Base-by-base conservation (phyloP, 2,797 vertebrate species). In the Poeciliopsis presidionis region DNA sequence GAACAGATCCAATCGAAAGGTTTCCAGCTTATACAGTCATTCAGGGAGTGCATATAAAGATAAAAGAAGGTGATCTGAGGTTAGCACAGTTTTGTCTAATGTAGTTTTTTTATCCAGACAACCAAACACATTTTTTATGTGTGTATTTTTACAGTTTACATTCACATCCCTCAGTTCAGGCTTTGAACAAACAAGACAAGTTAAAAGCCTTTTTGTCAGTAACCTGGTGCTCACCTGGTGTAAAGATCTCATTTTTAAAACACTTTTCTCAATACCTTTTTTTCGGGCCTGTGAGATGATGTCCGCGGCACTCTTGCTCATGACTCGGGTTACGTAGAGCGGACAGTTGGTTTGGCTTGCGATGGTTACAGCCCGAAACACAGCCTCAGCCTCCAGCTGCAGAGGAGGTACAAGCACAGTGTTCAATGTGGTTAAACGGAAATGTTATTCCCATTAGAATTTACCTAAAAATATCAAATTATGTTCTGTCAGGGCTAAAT, bases 271-370 rank as follows among this genome's bases (percentile, higher is more conserved):
- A 13, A 30, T 83, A 99, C 98, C 98, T 95, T 97, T 99, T 92
- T 99, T 99, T 87, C 97, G 96, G 89, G 98, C 98, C 96, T 97
- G 98, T 0, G 98, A 98, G 93, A 99, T 98, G 95, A 99, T 97
- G 91, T 99, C 98, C 53, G 97, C 98, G 0, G 98, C 98, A 0
- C 98, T 99, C 95, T 97, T 99, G 95, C 98, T 99, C 98, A 99
- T 99, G 92, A 99, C 97, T 86, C 98, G 97, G 45, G 98, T 99
- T 90, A 99, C 94, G 0, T 99, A 99, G 43, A 99, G 97, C 13
- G 98, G 98, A 84, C 98, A 99, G 95, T 99, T 99, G 95, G 98
- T 99, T 90, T 99, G 98, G 94, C 97, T 97, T 88, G 97, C 97
- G 69, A 99, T 98, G 91, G 98, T 99, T 95, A 99, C 96, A 84